Conservation (phyloP, 2,113 vertebrate species). For the Anguilla rostrata region DNA sequence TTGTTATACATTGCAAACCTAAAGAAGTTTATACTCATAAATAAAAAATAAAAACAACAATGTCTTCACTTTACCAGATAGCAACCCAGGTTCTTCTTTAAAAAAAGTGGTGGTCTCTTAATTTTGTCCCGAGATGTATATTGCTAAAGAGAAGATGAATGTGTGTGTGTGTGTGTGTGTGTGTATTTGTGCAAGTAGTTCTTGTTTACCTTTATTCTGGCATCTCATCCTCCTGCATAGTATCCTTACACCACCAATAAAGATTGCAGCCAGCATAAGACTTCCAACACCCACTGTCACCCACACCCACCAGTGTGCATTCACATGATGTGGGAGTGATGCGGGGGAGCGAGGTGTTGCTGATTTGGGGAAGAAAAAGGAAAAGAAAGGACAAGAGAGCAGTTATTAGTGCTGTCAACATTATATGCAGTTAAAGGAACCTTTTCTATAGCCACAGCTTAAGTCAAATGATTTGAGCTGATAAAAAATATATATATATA, state of each 20-base stretch:
- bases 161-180: too few species aligned
- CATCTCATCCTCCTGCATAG: slow-evolving; percentile 4
- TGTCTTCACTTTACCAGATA: too few species aligned
- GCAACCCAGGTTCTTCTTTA: too few species aligned
- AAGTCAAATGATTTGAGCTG: background rate
- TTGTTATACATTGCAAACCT: too few species aligned
- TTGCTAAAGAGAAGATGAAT: background rate
- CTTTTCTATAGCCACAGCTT: background rate
- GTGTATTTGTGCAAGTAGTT: background rate
- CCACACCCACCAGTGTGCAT: slow-evolving; percentile 19
- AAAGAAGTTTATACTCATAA: too few species aligned
- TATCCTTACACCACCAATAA: background rate
- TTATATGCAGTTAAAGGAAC: background rate
- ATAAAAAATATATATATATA: background rate
- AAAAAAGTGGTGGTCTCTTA: too few species aligned
- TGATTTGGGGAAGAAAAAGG: slow-evolving; percentile 25
- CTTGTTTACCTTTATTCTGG: slow-evolving; percentile 45
- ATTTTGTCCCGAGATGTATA: background rate
- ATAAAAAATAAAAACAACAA: too few species aligned
- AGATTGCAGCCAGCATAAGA: slow-evolving; percentile 36
- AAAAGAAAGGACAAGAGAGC: background rate
- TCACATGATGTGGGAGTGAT: accelerated
- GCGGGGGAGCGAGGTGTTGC: background rate
- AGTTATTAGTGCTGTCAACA: background rate
- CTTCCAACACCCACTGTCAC: background rate